Percentiles rank a stretch among this genome's conserved stretches.
These are phyloP conservation scores for Gobio occitaniae DNA, from an alignment of 2,797 vertebrate species.

Conservation along the genomic window DNA sequence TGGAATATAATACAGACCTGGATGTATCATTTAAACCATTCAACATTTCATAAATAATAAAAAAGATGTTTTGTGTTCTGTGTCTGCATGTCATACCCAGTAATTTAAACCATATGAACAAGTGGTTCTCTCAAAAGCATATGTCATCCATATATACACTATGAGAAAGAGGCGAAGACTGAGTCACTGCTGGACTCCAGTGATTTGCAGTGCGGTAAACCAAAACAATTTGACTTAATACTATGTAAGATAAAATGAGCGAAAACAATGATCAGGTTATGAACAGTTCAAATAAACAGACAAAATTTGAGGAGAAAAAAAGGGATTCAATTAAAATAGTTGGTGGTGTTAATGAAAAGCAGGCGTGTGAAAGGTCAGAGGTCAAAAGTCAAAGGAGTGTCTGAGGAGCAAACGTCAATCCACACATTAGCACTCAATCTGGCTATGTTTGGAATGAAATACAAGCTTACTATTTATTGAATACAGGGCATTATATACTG, in stretches of 20 bases:
- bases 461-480: neutral
- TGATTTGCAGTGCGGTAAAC: conserved; percentile 32
- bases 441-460: neutral
- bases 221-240: conserved; percentile 29
- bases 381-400: conserved; percentile 13
- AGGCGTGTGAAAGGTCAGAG: conserved; percentile 26
- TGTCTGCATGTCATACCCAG: conserved; percentile 39
- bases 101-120: conserved; percentile 62
- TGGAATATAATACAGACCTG: conserved; percentile 29
- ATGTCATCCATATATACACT: conserved; percentile 35
- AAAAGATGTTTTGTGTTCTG: conserved; percentile 34
- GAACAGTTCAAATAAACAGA: conserved; percentile 26
- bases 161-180: conserved; percentile 31
- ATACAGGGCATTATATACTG: neutral
- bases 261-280: conserved; percentile 18
- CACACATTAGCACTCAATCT: conserved; percentile 2
- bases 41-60: conserved; percentile 35
- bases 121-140: conserved; percentile 18
- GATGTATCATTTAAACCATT: conserved; percentile 2
- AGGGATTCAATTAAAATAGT: neutral
- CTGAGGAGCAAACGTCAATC: neutral
- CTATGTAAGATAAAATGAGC: conserved; percentile 5
- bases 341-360: conserved; percentile 39
- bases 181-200: conserved; percentile 11
- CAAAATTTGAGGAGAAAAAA: neutral